Percentiles rank a stretch among this genome's conserved stretches.
These are phyloP conservation scores for Parnassius apollo DNA, from an alignment of 2,888 invertebrate species.

Conservation along the genomic window DNA sequence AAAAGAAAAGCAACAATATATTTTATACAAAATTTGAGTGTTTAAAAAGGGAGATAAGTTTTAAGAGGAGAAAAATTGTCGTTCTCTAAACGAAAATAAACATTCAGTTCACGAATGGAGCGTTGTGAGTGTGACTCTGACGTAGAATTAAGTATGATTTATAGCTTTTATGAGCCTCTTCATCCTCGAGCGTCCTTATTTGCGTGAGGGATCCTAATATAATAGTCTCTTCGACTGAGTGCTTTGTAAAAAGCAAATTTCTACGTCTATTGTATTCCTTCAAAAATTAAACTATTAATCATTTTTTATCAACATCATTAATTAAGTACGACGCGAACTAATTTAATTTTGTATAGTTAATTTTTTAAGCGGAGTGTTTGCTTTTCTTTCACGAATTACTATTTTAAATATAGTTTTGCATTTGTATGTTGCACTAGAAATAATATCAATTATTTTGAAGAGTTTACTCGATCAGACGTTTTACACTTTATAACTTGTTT, in stretches of 20 bases:
- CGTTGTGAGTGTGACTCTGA: constrained; percentile 52
- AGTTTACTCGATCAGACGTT: neutral
- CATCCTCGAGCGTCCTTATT: constrained; percentile 53
- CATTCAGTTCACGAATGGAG: constrained; percentile 66
- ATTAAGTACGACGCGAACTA: constrained; percentile 3
- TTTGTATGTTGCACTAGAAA: no score
- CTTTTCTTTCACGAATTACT: neutral
- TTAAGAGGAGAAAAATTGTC: constrained; percentile 24
- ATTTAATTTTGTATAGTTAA: constrained; percentile 3
- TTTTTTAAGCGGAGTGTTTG: constrained; percentile 1
- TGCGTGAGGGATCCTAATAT: constrained; percentile 43
- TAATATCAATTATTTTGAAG: neutral
- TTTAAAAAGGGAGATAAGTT: neutral
- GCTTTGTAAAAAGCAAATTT: constrained; percentile 13
- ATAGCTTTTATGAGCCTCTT: constrained; percentile 65
- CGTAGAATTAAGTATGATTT: constrained; percentile 73
- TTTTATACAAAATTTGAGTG: no score
- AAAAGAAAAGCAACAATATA: no score
- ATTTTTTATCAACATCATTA: constrained; percentile 6
- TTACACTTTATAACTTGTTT: neutral
- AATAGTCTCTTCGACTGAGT: constrained; percentile 25
- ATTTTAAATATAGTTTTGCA: no score
- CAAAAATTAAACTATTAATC: constrained; percentile 15
- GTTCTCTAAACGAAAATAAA: constrained; percentile 45
- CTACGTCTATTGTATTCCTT: constrained; percentile 7